Conservation (phyloP, 2,797 vertebrate genomes). For the Potorous gilbertii region DNA sequence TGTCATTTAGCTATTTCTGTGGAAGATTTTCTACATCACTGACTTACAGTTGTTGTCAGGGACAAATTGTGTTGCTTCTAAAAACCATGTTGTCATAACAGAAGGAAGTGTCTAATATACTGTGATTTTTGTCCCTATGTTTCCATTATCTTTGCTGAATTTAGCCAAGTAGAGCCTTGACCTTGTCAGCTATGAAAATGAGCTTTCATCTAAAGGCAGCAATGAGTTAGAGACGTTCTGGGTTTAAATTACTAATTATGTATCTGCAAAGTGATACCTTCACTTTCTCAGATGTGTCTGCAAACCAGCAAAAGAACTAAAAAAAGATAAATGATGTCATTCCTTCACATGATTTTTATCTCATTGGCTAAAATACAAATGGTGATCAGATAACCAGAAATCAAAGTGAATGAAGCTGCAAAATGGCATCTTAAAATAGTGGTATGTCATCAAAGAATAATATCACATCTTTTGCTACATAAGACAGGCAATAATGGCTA, state of each 20-base stretch:
- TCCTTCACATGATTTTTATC: neutral
- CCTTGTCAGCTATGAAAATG: neutral
- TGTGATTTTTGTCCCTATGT: neutral
- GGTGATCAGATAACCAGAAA: neutral
- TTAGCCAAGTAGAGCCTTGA: neutral
- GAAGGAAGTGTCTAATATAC: neutral
- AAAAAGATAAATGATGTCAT: neutral
- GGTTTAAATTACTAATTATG: neutral
- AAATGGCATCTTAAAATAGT: neutral
- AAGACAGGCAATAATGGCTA: neutral
- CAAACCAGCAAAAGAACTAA: neutral
- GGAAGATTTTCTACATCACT: neutral
- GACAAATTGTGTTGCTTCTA: neutral
- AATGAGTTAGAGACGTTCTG: neutral
- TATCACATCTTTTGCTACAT: neutral
- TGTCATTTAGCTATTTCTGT: neutral
- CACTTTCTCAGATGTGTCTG: neutral
- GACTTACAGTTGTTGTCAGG: neutral
- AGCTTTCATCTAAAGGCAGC: neutral
- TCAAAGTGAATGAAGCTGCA: neutral
- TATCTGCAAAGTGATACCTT: neutral
- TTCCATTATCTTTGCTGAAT: neutral
- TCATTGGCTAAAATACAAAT: neutral
- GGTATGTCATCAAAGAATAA: neutral
- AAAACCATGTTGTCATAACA: neutral